Conservation (phyloP, 2,113 vertebrate species). For the Herpetotheres cachinnans region DNA sequence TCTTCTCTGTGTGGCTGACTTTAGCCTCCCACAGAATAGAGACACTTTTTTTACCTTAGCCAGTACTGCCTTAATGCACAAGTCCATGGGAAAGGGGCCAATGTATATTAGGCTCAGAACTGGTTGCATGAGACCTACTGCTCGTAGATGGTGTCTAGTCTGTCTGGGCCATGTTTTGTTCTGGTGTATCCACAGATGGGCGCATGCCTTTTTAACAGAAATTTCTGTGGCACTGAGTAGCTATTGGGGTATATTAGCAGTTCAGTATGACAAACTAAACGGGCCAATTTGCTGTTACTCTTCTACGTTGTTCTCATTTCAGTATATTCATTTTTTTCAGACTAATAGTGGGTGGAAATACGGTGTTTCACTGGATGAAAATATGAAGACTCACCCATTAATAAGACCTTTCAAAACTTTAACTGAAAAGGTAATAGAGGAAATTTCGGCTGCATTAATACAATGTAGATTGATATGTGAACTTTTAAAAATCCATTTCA, state of each 20-base stretch:
- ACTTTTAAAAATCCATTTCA: neutral
- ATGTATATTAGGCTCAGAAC: neutral
- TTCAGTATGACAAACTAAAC: neutral
- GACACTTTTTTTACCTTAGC: neutral
- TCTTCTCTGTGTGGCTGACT: neutral
- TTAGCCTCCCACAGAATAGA: neutral
- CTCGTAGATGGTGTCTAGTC: neutral
- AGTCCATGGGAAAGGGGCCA: neutral
- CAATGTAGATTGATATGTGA: neutral
- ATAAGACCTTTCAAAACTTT: slow-evolving; percentile 92
- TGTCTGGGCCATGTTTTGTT: neutral
- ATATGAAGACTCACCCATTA: slow-evolving; percentile 90
- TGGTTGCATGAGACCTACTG: neutral
- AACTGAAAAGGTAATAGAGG: slow-evolving; percentile 87
- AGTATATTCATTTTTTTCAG: slow-evolving; percentile 64
- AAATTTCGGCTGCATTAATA: neutral
- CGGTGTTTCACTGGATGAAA: slow-evolving; percentile 89
- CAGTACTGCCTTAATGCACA: rapidly evolving
- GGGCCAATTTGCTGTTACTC: neutral
- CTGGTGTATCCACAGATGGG: neutral
- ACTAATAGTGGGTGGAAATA: slow-evolving; percentile 93
- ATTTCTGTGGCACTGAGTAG: neutral
- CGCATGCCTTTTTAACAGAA: neutral
- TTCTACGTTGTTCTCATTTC: neutral
- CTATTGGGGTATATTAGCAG: neutral